Evolutionary conservation across 2,888 invertebrate genomes (phyloP), one percentile per base, ranked within the genome.

Genomic region (Parnassius mnemosyne): DNA sequence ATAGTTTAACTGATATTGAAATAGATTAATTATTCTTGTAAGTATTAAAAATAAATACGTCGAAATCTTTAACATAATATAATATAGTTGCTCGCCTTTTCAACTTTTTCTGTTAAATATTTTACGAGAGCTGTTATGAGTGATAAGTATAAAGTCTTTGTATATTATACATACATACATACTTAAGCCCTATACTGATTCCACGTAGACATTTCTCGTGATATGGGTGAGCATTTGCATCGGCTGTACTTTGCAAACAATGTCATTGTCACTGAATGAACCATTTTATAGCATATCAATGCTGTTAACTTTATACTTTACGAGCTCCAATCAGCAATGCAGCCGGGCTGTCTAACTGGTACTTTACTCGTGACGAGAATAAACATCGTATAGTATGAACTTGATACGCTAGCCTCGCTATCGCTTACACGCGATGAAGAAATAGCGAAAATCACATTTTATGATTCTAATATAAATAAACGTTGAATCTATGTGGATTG

Each of bases 341-440:
- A 80, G 83, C 81, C 85, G 79, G 65, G 77, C 83, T 83, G 87
- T 87, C 87, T 85, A 76, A 80, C 77, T 73, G 69, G 76, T 71
- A 66, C 76, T 66, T 73, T 71, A 70, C 67, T 77, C 80, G 80
- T 80, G 80, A 83, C 78, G 65, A 69, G 80, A 84, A 81, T 81
- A 79, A 69, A 66, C 68, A 68, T 57, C 68, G 60, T 61, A 64
- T 60, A 53, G 64, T 65, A 60, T 61, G 44, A 53, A 60, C 13
- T 11, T 12, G 49, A 54, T 43, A 58, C 13, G 50, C 50, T 34
- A 44, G 43, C 53, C 51, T 10, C 50, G 41, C 53, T 53, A 60
- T 60, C 34, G 47, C 16, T 10, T 50, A 34, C 42, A 52, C 10
- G 10, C 44, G 47, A 9, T 34, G 42, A 60, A 44, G 44, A 46